Conservation (phyloP, 2,888 invertebrate species). For the Elmis aenea region DNA sequence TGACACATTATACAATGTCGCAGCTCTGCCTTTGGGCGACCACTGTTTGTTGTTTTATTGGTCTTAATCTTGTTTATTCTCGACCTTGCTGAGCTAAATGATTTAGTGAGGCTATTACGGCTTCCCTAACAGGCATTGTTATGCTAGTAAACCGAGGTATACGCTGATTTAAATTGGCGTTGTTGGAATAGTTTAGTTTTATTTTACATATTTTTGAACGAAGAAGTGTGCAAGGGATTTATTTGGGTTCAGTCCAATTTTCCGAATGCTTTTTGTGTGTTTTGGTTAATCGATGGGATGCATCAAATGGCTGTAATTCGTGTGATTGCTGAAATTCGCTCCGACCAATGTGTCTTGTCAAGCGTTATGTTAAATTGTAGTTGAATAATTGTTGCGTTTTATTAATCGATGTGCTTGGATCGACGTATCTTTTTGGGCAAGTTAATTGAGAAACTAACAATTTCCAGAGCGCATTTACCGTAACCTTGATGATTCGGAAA, state of each 20-base stretch:
- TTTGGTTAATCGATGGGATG: constrained; percentile 11
- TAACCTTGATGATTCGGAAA: no score
- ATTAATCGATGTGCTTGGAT: no score
- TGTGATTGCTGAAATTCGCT: constrained; percentile 6
- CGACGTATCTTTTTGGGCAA: no score
- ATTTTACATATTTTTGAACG: constrained; percentile 7
- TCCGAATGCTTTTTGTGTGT: constrained; percentile 12
- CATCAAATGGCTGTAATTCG: constrained; percentile 14
- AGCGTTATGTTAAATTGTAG: no score
- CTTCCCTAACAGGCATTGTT: constrained; percentile 12
- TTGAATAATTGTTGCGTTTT: no score
- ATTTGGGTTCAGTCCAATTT: constrained; percentile 7
- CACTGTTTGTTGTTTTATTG: constrained; percentile 13
- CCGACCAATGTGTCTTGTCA: constrained; percentile 14
- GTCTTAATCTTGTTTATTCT: constrained; percentile 14
- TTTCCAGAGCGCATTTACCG: no score
- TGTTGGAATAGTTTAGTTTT: constrained; percentile 9
- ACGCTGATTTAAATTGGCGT: constrained; percentile 12
- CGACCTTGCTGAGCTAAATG: constrained; percentile 12
- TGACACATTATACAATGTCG: constrained; percentile 4
- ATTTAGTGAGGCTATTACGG: constrained; percentile 14
- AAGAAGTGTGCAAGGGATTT: constrained; percentile 7
- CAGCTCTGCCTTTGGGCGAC: constrained; percentile 9
- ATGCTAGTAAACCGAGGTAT: constrained; percentile 9
- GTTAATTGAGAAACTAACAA: no score